A percentile compares a stretch with the other conserved stretches of the same genome.
phyloP scores from a whole-genome alignment of 2,888 invertebrate species.

The Parnassius mnemosyne region DNA sequence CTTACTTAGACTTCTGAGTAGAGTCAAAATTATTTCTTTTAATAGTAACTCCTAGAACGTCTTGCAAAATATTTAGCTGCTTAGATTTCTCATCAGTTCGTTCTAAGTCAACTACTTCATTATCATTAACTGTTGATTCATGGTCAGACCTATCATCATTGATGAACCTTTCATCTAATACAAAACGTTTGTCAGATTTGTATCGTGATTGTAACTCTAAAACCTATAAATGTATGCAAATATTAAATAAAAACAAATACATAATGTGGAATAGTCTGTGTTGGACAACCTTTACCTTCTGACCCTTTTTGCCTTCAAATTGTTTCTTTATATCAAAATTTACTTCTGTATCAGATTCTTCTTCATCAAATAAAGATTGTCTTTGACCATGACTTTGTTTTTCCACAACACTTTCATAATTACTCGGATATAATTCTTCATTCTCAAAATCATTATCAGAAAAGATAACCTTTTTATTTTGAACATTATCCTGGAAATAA shows the following conservation, averaged over 20 bases:
- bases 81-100: constrained; percentile 72
- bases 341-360: constrained; percentile 75
- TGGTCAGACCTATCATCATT: constrained; percentile 71
- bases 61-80: constrained; percentile 78
- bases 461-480: constrained; percentile 83
- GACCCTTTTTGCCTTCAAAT: constrained; percentile 83
- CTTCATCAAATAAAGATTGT: constrained; percentile 72
- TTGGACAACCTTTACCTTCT: constrained; percentile 67
- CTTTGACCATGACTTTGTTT: constrained; percentile 28
- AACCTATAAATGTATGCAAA: constrained; percentile 60
- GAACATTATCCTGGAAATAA: constrained; percentile 69
- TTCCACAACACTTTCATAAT: constrained; percentile 27
- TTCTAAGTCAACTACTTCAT: constrained; percentile 62
- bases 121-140: constrained; percentile 45
- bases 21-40: constrained; percentile 40
- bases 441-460: constrained; percentile 68
- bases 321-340: constrained; percentile 84
- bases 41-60: constrained; percentile 76
- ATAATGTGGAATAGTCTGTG: background rate
- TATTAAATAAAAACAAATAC: background rate
- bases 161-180: constrained; percentile 86
- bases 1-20: constrained; percentile 55
- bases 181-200: constrained; percentile 89
- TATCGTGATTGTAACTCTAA: constrained; percentile 86
- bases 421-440: constrained; percentile 10